These are phyloP conservation scores for Bradypodion pumilum DNA, from an alignment of 2,797 vertebrate genomes.

Conservation along the genomic window DNA sequence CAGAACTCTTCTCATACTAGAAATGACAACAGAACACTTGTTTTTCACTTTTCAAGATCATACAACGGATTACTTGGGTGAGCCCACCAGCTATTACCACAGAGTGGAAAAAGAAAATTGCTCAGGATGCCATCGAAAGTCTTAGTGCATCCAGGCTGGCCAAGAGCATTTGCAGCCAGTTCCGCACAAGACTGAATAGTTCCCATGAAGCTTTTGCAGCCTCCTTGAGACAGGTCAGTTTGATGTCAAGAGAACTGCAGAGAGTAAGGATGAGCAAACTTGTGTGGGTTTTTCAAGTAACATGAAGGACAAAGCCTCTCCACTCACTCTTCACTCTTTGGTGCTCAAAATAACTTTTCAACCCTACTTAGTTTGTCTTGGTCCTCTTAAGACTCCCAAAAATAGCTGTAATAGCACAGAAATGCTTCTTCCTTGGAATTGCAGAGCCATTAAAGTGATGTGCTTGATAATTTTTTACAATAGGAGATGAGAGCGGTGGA, in stretches of 20 bases:
- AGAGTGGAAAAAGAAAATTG: slow-evolving; percentile 97
- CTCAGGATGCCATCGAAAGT: slow-evolving; percentile 97
- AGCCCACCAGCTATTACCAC: slow-evolving; percentile 90
- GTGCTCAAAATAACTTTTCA: background rate
- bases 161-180: slow-evolving; percentile 97
- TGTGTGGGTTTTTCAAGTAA: background rate
- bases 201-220: slow-evolving; percentile 96
- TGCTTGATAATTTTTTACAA: too few relatives aligned
- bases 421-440: background rate
- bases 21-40: background rate
- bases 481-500: too few relatives aligned
- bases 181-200: slow-evolving; percentile 92
- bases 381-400: background rate
- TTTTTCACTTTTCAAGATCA: slow-evolving; percentile 79
- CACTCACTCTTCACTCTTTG: background rate
- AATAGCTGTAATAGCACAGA: background rate
- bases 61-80: slow-evolving; percentile 93
- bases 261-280: background rate
- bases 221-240: slow-evolving; percentile 90
- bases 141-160: slow-evolving; percentile 96
- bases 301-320: background rate
- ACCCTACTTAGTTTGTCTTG: background rate
- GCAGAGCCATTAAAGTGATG: background rate
- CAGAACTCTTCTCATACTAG: background rate
- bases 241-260: background rate